phyloP scores from a whole-genome alignment of 2,113 vertebrate genomes.

The Phrynocephalus versicolor region DNA sequence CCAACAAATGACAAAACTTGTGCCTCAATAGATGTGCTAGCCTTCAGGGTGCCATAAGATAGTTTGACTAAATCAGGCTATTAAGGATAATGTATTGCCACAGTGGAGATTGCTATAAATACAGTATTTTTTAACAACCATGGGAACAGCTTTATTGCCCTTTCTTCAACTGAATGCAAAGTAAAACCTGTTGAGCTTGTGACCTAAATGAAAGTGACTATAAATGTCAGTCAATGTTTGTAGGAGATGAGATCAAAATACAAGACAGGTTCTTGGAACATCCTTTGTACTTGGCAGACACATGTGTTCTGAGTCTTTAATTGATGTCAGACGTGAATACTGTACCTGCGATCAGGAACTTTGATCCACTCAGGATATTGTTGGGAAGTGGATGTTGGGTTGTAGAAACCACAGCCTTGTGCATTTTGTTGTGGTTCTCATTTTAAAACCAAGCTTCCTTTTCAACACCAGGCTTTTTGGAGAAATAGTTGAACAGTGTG shows the following conservation, averaged over 20 bases:
- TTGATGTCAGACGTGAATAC: not conserved
- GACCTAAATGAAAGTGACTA: not conserved
- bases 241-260: not conserved
- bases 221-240: not conserved
- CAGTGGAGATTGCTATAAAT: not conserved
- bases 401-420: conserved; percentile 24
- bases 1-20: not conserved
- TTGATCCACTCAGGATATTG: accelerated
- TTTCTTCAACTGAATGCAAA: not conserved
- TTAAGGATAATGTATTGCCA: not conserved
- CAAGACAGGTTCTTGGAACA: conserved; percentile 9
- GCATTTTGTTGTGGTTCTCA: conserved; percentile 36
- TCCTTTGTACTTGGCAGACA: not conserved
- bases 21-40: not conserved
- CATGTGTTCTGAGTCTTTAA: not conserved
- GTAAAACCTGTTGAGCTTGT: not conserved
- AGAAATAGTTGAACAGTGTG: not conserved
- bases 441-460: conserved; percentile 33
- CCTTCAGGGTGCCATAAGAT: not conserved
- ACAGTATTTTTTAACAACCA: not conserved
- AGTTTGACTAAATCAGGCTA: not conserved
- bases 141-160: not conserved
- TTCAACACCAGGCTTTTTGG: accelerated
- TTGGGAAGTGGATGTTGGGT: conserved; percentile 29
- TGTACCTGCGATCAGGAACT: conserved; percentile 4